Conservation (phyloP, 1,140 invertebrate species). For the Drosophila tani region DNA sequence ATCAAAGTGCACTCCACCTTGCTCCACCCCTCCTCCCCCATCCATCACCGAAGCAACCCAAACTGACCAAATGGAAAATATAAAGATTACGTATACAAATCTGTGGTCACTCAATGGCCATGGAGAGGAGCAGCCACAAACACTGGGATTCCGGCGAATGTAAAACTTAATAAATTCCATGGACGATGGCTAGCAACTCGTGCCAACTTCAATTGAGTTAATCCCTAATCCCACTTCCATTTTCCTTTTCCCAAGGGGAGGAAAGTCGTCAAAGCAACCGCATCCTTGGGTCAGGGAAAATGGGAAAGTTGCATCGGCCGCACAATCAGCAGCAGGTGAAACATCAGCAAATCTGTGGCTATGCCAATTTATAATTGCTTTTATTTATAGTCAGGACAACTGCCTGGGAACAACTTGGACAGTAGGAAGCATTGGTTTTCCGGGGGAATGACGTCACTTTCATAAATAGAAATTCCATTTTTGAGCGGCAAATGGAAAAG, state of each 20-base stretch:
- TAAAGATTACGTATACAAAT: slow-evolving; percentile 12
- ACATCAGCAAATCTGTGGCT: slow-evolving; percentile 43
- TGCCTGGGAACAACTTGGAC: not conserved
- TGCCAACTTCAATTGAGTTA: slow-evolving; percentile 40
- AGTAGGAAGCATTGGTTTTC: not conserved
- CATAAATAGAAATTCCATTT: slow-evolving; percentile 29
- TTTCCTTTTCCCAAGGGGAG: slow-evolving; percentile 8
- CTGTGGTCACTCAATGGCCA: slow-evolving; percentile 37
- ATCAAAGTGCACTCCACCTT: slow-evolving; percentile 48
- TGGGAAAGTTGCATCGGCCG: slow-evolving; percentile 39
- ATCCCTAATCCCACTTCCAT: slow-evolving; percentile 17
- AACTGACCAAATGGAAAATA: slow-evolving; percentile 34
- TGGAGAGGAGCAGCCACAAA: not conserved
- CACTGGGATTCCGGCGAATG: slow-evolving; percentile 25
- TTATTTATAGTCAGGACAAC: slow-evolving; percentile 54
- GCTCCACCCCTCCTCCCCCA: not conserved
- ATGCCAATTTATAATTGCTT: slow-evolving; percentile 66
- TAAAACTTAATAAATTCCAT: slow-evolving; percentile 45
- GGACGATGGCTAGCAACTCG: slow-evolving; percentile 2
- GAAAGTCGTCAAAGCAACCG: slow-evolving; percentile 49
- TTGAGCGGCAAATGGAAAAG: slow-evolving; percentile 26
- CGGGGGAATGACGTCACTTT: slow-evolving; percentile 27
- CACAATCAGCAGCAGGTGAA: slow-evolving; percentile 17
- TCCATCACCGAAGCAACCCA: slow-evolving; percentile 10
- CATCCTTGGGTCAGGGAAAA: slow-evolving; percentile 12